A percentile compares a stretch with the other conserved stretches of the same genome.
Evolutionary conservation across 2,797 vertebrate genomes (phyloP).

Genomic region (Gallinago solitaria): DNA sequence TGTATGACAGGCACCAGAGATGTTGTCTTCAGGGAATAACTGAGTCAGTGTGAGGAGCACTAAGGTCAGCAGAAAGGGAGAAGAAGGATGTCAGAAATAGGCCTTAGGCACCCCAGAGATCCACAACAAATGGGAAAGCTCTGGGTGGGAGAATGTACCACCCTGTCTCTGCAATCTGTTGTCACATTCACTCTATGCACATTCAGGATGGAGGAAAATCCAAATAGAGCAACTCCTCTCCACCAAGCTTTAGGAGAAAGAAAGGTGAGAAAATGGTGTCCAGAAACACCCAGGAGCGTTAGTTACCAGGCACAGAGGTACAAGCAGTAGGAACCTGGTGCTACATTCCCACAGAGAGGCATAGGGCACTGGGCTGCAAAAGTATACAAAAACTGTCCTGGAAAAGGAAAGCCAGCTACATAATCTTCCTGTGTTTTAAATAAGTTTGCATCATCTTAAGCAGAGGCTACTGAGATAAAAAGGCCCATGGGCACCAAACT

Average conservation of each 20-base stretch:
- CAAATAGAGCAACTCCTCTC: neutral
- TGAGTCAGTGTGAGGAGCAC: neutral
- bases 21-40: neutral
- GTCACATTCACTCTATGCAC: neutral
- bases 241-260: neutral
- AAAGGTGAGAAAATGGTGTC: fast-evolving
- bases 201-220: neutral
- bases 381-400: neutral
- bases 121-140: neutral
- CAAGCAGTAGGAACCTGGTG: neutral
- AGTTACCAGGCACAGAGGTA: neutral
- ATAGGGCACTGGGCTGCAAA: neutral
- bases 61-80: neutral
- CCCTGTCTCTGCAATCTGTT: neutral
- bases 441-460: neutral
- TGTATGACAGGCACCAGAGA: neutral
- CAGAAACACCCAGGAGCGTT: neutral
- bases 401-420: neutral
- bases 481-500: neutral
- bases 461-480: neutral
- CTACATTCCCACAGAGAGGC: neutral
- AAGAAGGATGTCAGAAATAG: neutral
- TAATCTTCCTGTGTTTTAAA: neutral
- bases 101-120: neutral
- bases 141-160: neutral